Conservation (phyloP, 2,113 vertebrate genomes). For the Halichoerus grypus region DNA sequence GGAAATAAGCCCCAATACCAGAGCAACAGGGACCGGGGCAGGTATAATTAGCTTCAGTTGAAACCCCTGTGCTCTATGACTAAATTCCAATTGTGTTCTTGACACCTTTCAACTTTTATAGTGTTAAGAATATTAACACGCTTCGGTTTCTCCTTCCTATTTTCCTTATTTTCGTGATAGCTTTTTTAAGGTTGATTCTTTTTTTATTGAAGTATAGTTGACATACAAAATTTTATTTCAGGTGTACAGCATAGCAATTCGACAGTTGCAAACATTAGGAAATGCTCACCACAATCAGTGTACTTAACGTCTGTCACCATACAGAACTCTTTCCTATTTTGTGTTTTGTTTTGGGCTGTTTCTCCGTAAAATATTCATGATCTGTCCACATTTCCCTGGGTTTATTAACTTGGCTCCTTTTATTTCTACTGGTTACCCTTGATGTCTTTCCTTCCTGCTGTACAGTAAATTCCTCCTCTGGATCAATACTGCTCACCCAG, state of each 20-base stretch:
- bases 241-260: background rate
- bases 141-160: background rate
- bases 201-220: background rate
- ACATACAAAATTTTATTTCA: background rate
- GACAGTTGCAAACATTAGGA: background rate
- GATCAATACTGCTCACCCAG: background rate
- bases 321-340: background rate
- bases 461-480: background rate
- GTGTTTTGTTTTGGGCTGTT: background rate
- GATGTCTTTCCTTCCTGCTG: constrained; percentile 18
- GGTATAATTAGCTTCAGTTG: background rate
- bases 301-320: background rate
- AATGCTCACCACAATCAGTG: background rate
- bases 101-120: background rate
- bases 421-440: constrained; percentile 41
- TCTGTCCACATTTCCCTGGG: background rate
- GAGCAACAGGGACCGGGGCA: background rate
- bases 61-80: background rate
- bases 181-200: background rate
- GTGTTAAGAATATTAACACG: background rate
- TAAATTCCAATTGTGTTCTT: background rate
- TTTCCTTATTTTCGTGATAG: background rate
- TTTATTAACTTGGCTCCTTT: constrained; percentile 50
- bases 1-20: background rate
- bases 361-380: background rate